Percentiles rank a stretch among this genome's conserved stretches.
These are phyloP conservation scores for Labrus mixtus DNA, from an alignment of 2,113 vertebrate species.

Conservation along the genomic window DNA sequence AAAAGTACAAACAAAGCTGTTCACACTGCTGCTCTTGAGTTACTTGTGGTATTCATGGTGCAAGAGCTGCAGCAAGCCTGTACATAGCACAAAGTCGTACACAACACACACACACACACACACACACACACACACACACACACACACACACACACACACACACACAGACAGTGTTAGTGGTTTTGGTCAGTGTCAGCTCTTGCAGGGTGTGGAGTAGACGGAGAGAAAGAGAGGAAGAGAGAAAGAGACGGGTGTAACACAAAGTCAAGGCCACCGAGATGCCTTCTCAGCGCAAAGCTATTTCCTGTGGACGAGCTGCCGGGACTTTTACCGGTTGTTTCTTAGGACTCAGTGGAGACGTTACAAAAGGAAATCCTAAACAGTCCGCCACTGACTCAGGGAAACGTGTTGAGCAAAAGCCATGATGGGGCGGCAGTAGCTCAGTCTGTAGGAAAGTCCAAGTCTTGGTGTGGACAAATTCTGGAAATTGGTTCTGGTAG, in stretches of 20 bases:
- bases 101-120: constrained; percentile 11
- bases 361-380: constrained; percentile 44
- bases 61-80: constrained; percentile 28
- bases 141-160: constrained; percentile 1
- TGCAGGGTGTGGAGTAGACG: constrained; percentile 21
- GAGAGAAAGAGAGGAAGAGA: constrained; percentile 4
- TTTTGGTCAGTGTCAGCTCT: constrained; percentile 56
- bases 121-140: too few relatives aligned
- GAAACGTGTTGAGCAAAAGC: constrained; percentile 14
- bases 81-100: constrained; percentile 6
- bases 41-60: constrained; percentile 20
- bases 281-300: constrained; percentile 64
- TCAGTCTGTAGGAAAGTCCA: too few relatives aligned
- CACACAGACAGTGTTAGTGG: constrained; percentile 40
- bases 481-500: too few relatives aligned
- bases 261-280: constrained; percentile 66
- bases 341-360: constrained; percentile 32
- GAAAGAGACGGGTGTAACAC: constrained; percentile 46
- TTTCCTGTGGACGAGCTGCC: constrained; percentile 73
- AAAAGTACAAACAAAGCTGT: neutral
- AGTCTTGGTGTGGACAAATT: too few relatives aligned
- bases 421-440: too few relatives aligned
- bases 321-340: constrained; percentile 46
- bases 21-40: constrained; percentile 17
- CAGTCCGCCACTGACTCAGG: constrained; percentile 16